Percentiles rank a stretch among this genome's conserved stretches.
These are phyloP conservation scores for Bradysia coprophila DNA, from an alignment of 1,140 invertebrate genomes.

Conservation along the genomic window DNA sequence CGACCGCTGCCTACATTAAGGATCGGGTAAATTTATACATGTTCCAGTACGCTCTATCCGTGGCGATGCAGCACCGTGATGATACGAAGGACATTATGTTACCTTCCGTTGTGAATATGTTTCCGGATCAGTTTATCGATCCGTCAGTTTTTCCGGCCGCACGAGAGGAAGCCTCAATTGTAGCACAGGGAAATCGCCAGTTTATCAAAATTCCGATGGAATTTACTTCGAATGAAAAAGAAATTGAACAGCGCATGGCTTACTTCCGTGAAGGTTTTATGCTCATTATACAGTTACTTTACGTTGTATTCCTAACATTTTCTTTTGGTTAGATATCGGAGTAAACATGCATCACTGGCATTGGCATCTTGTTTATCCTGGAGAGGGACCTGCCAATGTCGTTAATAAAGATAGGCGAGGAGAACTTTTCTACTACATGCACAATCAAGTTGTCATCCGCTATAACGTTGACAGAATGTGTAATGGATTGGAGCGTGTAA, in stretches of 20 bases:
- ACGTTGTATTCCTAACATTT: background rate
- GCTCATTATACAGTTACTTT: background rate
- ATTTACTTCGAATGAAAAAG: slow-evolving; percentile 43
- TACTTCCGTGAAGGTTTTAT: slow-evolving; percentile 35
- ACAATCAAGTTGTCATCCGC: slow-evolving; percentile 21
- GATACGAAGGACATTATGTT: slow-evolving; percentile 30
- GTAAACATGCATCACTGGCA: slow-evolving; percentile 42
- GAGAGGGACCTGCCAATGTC: slow-evolving; percentile 17
- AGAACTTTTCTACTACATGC: slow-evolving; percentile 41
- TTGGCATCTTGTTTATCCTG: slow-evolving; percentile 34
- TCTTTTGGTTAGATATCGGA: slow-evolving; percentile 28
- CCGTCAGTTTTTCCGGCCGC: slow-evolving; percentile 28
- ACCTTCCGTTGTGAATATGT: slow-evolving; percentile 31
- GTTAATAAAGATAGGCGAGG: slow-evolving; percentile 36
- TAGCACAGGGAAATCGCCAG: slow-evolving; percentile 10
- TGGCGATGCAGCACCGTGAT: slow-evolving; percentile 23
- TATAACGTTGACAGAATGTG: slow-evolving; percentile 34
- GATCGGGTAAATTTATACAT: slow-evolving; percentile 27
- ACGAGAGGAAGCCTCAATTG: slow-evolving; percentile 25
- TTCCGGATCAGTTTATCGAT: slow-evolving; percentile 34
- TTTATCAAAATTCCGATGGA: slow-evolving; percentile 42
- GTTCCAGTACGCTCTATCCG: slow-evolving; percentile 22
- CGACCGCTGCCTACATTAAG: slow-evolving; percentile 14
- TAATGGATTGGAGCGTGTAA: slow-evolving; percentile 24
- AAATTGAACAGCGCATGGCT: slow-evolving; percentile 39